Percentiles rank a stretch among this genome's conserved stretches.
phyloP scores from a whole-genome alignment of 2,888 invertebrate genomes.

The Cephus spinipes region DNA sequence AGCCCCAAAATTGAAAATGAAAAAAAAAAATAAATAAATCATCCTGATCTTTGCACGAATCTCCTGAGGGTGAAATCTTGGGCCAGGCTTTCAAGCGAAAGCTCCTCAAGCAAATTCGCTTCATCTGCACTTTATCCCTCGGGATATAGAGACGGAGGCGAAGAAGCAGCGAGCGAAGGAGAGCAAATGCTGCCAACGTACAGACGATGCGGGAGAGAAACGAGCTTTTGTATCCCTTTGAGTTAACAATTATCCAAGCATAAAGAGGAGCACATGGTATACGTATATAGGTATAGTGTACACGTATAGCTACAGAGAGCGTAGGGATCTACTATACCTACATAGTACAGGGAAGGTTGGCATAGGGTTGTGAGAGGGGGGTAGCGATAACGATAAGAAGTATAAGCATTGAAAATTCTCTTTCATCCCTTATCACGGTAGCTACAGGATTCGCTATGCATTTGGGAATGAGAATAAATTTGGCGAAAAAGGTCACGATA shows the following conservation, averaged over 20 bases:
- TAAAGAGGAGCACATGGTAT: slow-evolving; percentile 11
- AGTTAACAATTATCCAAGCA: slow-evolving; percentile 32
- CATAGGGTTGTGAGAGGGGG: neutral
- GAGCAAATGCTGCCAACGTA: neutral
- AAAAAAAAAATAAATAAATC: neutral
- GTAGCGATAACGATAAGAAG: neutral
- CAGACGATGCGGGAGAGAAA: slow-evolving; percentile 8
- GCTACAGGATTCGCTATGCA: neutral
- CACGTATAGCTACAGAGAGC: neutral
- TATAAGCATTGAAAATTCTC: neutral
- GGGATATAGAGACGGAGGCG: neutral
- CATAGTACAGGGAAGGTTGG: neutral
- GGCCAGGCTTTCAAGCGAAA: neutral
- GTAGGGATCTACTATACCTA: neutral
- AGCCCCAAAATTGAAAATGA: neutral
- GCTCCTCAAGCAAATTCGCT: neutral
- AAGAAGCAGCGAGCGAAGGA: neutral
- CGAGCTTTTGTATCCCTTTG: slow-evolving; percentile 7
- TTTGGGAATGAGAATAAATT: neutral
- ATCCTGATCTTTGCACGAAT: neutral
- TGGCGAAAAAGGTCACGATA: neutral
- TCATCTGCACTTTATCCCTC: neutral
- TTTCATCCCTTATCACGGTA: neutral
- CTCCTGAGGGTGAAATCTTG: neutral
- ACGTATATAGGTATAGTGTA: neutral